Evolutionary conservation across 2,797 vertebrate genomes (phyloP), one percentile per base, ranked within the genome.

Genomic region (Hyperoplus immaculatus): DNA sequence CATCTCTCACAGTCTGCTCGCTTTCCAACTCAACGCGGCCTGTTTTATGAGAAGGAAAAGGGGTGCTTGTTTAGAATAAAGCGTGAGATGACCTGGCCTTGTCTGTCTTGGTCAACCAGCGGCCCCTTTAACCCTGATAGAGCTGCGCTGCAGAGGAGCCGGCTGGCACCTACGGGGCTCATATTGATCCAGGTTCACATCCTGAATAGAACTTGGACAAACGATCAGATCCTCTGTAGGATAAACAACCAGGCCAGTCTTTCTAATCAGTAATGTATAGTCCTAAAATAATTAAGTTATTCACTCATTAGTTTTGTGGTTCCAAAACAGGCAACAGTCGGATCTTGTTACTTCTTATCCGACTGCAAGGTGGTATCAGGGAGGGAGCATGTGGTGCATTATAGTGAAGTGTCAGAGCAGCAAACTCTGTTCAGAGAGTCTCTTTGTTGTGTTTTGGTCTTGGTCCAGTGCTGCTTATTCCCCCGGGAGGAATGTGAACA

Each of bases 161-260:
- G 65, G 43, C 87, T 86, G 84, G 89, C 88, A 88, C 83, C 86
- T 89, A 85, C 81, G 72, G 77, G 75, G 75, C 83, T 83, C 53
- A 6, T 90, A 94, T 94, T 79, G 94, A 95, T 94, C 88, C 76
- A 8, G 62, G 83, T 87, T 89, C 79, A 89, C 92, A 89, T 93
- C 80, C 91, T 86, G 83, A 89, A 91, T 78, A 84, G 87, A 93
- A 91, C 87, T 92, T 69, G 84, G 85, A 94, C 92, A 93, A 95
- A 93, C 92, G 84, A 92, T 92, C 89, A 87, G 86, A 89, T 92
- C 89, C 86, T 89, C 66, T 55, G 67, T 14, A 60, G 87, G 80
- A 90, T 92, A 92, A 93, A 88, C 89, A 88, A 84, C 77, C 67
- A 75, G 77, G 73, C 75, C 59, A 68, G 86, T 87, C 85, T 72